These are phyloP conservation scores for Lerema accius DNA, from an alignment of 1,140 invertebrate genomes.

Conservation along the genomic window DNA sequence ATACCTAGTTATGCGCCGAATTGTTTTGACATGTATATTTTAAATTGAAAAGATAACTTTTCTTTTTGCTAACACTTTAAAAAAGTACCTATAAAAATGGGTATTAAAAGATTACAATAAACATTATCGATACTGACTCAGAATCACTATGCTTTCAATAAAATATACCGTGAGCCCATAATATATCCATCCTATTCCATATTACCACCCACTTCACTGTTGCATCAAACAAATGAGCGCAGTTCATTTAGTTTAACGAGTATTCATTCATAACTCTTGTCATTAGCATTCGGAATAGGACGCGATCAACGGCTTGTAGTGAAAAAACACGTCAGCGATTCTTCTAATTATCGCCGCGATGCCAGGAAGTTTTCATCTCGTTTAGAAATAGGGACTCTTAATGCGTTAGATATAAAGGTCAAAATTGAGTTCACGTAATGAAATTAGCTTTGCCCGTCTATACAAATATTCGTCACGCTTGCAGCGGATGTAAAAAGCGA, in stretches of 20 bases:
- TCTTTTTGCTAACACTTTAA: too few species aligned
- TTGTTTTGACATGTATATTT: too few species aligned
- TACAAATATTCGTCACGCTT: constrained; percentile 69
- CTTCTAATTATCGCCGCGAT: constrained; percentile 48
- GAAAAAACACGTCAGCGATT: constrained; percentile 38
- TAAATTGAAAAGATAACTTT: too few species aligned
- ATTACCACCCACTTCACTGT: constrained; percentile 1
- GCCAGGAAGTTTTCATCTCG: constrained; percentile 21
- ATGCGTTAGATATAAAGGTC: constrained; percentile 33
- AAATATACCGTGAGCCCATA: too few species aligned
- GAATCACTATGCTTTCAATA: too few species aligned
- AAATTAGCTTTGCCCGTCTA: constrained; percentile 47
- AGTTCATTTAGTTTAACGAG: constrained; percentile 26
- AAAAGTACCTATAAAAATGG: too few species aligned
- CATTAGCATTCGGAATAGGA: constrained; percentile 26
- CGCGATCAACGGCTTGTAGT: constrained; percentile 24
- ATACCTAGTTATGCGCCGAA: too few species aligned
- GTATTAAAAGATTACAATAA: too few species aligned
- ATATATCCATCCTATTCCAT: background rate
- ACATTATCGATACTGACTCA: too few species aligned
- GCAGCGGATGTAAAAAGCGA: constrained; percentile 64
- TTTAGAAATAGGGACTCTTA: constrained; percentile 33
- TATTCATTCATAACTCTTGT: constrained; percentile 30
- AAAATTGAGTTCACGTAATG: constrained; percentile 30
- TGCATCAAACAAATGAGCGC: constrained; percentile 27